These are phyloP conservation scores for Cephalotes varians DNA, from an alignment of 2,888 invertebrate genomes.

Conservation along the genomic window DNA sequence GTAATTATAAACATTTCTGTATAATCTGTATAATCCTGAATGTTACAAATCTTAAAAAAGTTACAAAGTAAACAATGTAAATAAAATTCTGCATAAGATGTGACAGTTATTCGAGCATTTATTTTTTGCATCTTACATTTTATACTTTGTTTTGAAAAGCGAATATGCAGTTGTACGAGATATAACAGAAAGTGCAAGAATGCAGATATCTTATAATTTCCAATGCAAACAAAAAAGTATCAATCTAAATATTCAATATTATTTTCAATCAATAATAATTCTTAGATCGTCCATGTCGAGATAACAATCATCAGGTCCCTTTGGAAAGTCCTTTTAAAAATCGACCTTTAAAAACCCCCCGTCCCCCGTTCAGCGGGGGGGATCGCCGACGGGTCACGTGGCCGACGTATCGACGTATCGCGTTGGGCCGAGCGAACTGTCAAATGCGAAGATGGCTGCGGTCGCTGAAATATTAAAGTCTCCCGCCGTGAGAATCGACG, in stretches of 20 bases:
- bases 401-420: conserved; percentile 80
- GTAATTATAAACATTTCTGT: conserved; percentile 48
- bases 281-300: too few species aligned
- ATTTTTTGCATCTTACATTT: background rate
- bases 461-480: conserved; percentile 79
- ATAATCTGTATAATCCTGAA: background rate
- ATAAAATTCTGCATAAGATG: conserved; percentile 8
- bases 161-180: background rate
- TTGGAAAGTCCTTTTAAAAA: background rate
- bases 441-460: conserved; percentile 80
- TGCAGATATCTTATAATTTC: background rate
- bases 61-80: conserved; percentile 21
- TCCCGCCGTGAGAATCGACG: conserved; percentile 66
- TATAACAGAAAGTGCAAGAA: background rate
- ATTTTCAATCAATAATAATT: background rate
- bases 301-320: background rate
- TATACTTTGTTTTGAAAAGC: background rate
- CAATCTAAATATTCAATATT: background rate
- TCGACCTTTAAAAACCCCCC: conserved; percentile 39
- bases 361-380: conserved; percentile 18
- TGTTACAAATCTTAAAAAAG: conserved; percentile 1
- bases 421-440: conserved; percentile 72
- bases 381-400: conserved; percentile 76
- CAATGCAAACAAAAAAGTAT: background rate
- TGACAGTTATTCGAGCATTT: background rate